Percentiles rank a stretch among this genome's conserved stretches.
Conservation (phyloP, 2,888 invertebrate genomes). For the Acanthosepion esculentum region DNA sequence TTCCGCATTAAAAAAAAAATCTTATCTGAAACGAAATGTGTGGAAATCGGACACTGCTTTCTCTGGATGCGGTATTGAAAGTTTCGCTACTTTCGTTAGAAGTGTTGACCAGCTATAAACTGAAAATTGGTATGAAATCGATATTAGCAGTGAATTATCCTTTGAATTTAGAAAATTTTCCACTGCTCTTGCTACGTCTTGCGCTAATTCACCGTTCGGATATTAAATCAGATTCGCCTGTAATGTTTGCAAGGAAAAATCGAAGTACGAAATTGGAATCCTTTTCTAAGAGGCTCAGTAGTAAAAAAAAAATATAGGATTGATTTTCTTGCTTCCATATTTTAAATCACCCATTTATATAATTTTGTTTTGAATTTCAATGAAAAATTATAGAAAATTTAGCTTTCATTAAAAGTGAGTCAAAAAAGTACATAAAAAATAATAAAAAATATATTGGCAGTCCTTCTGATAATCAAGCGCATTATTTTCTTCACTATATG, state of each 20-base stretch:
- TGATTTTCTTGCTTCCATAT: neutral
- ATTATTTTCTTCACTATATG: too few species aligned
- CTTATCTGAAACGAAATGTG: conserved; percentile 4
- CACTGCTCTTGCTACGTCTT: neutral
- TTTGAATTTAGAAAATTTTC: neutral
- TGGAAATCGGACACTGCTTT: neutral
- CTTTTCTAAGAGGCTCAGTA: neutral
- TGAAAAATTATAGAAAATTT: too few species aligned
- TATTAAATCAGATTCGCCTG: neutral
- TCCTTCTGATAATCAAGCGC: too few species aligned
- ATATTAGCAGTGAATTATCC: neutral
- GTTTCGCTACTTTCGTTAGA: neutral
- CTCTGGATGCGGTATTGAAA: neutral
- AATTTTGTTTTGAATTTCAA: neutral
- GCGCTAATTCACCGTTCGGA: neutral
- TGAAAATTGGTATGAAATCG: neutral
- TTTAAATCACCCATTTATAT: neutral
- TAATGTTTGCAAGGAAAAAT: neutral
- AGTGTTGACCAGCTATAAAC: neutral
- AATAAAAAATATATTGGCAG: too few species aligned
- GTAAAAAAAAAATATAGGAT: neutral
- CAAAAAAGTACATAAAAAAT: too few species aligned
- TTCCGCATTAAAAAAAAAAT: neutral
- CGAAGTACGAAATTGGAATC: neutral
- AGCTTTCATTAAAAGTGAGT: too few species aligned